These are phyloP conservation scores for Acanthis flammea DNA, from an alignment of 2,797 vertebrate species.

Conservation along the genomic window DNA sequence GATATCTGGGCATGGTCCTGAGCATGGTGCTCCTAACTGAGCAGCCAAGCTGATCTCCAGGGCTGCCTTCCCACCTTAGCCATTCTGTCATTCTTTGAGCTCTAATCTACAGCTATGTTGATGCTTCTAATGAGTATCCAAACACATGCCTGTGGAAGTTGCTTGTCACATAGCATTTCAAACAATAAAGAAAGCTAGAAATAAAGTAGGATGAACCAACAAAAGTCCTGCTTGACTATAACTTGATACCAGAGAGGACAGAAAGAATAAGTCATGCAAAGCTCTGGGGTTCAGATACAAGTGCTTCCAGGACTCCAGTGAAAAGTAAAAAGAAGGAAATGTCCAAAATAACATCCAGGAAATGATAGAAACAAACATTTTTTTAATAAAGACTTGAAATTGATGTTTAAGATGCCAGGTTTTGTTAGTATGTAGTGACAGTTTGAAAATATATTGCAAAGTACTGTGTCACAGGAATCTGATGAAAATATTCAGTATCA, in stretches of 20 bases:
- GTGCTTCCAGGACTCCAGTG: not conserved
- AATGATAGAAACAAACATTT: not conserved
- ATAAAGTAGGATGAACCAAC: not conserved
- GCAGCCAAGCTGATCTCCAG: not conserved
- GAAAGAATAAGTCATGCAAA: not conserved
- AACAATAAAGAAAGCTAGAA: not conserved
- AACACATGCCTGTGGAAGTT: not conserved
- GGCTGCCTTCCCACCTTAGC: not conserved
- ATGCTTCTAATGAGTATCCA: not conserved
- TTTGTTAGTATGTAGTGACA: not conserved
- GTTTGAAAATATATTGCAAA: not conserved
- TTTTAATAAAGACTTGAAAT: not conserved
- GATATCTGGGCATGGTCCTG: too few species aligned
- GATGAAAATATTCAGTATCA: not conserved
- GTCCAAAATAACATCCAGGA: not conserved
- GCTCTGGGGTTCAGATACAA: not conserved
- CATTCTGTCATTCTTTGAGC: not conserved
- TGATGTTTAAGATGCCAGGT: not conserved
- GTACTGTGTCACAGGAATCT: not conserved
- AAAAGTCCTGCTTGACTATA: not conserved
- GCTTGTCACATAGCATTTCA: not conserved
- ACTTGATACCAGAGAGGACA: not conserved
- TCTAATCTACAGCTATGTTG: not conserved
- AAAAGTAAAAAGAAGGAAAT: not conserved
- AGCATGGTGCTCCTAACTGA: not conserved